Evolutionary conservation across 2,797 vertebrate genomes (phyloP), one percentile per base, ranked within the genome.

Genomic region (Premnoplex brunnescens): DNA sequence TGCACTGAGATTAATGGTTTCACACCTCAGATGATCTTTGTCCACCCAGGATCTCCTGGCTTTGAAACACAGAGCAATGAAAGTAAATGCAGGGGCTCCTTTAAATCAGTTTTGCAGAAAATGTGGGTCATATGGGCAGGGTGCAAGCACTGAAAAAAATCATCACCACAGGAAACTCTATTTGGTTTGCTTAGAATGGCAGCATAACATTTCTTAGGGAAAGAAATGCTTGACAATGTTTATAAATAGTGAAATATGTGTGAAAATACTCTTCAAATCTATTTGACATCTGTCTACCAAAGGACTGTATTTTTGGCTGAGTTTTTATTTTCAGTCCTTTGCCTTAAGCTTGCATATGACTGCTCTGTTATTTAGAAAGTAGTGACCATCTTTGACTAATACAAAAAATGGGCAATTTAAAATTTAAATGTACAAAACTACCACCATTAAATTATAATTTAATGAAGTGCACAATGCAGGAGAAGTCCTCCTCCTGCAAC

Each of bases 241-340:
- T 95, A 85, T 84, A 93, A 95, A 95, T 34, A 95, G 80, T 85
- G 71, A 79, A 92, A 89, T 90, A 58, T 27, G 34, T 88, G 74
- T 88, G 69, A 91, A 95, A 96, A 85, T 43, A 90, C 78, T 83
- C n/a, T 73, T 94, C 56, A 59, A 81, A 93, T 85, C 74, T 73
- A 73, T 75, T 76, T 93, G 85, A 92, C 76, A 85, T 84, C 63
- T 73, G 43, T 88, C 43, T 86, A 85, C 60, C 48, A 72, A 75
- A 95, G 83, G 39, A 73, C 69, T 93, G 36, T 86, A 69, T 66
- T 95, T 95, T 86, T 77, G 49, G 14, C 64, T 78, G 41, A 71
- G 44, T 67, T 6, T 6, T 0, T 84, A 78, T 94, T 94, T 91
- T 68, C 88, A 93, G 0, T 78, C 59, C 54, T 90, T 95, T 94